Conservation (phyloP, 2,888 invertebrate species). For the Drosophila lutescens region DNA sequence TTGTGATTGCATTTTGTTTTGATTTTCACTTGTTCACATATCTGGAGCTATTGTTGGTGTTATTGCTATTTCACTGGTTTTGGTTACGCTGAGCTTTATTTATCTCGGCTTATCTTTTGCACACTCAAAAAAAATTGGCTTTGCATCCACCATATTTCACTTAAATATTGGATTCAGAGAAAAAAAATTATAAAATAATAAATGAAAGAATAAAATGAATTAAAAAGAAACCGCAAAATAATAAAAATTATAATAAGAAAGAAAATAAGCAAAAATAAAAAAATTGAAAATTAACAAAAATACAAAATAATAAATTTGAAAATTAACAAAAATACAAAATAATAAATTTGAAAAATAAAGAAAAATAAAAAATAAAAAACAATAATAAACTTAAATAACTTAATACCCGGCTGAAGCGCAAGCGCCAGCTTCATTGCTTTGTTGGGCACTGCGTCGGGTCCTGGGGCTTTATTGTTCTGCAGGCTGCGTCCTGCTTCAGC, state of each 20-base stretch:
- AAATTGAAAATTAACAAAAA: not conserved
- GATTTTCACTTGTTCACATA: slow-evolving; percentile 3
- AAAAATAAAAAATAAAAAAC: too few relatives aligned
- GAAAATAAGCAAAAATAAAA: not conserved
- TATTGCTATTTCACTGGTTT: not conserved
- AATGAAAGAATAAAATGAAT: not conserved
- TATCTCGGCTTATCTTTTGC: not conserved
- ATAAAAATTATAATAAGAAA: slow-evolving; percentile 5
- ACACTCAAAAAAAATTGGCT: slow-evolving; percentile 1
- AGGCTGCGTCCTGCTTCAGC: too few relatives aligned
- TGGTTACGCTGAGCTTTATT: not conserved
- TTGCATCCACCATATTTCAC: slow-evolving; percentile 5
- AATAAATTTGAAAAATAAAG: too few relatives aligned
- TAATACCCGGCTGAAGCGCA: too few relatives aligned
- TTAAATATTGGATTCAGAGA: not conserved
- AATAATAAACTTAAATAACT: too few relatives aligned
- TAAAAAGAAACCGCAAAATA: slow-evolving; percentile 1
- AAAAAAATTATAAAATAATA: not conserved
- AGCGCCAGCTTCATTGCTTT: too few relatives aligned
- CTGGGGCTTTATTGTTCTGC: too few relatives aligned
- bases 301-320: too few relatives aligned
- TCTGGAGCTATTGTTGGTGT: not conserved
- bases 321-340: too few relatives aligned
- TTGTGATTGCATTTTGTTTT: not conserved
- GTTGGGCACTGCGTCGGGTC: too few relatives aligned